Conservation (phyloP, 1,140 invertebrate species). For the Alviniconcha marisindica region DNA sequence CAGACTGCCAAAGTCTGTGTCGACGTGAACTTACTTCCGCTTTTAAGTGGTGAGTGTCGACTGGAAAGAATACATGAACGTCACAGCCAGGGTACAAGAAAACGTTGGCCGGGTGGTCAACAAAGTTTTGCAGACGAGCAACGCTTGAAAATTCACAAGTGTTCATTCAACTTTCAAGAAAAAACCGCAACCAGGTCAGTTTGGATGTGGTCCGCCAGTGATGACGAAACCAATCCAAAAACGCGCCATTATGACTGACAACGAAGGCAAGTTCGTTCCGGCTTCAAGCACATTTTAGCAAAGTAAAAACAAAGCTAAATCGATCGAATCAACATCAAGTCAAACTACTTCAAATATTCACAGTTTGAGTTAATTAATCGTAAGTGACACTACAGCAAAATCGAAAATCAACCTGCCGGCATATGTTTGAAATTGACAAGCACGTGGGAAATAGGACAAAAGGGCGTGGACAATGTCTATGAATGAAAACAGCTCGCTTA, state of each 20-base stretch:
- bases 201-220: too few relatives aligned
- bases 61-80: too few relatives aligned
- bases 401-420: neutral
- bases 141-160: too few relatives aligned
- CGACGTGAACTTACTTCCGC: neutral
- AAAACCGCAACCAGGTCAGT: too few relatives aligned
- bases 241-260: too few relatives aligned
- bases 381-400: neutral
- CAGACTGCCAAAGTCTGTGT: neutral
- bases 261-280: too few relatives aligned
- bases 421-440: neutral
- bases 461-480: neutral
- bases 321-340: neutral
- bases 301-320: neutral
- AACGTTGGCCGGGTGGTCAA: too few relatives aligned
- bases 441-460: neutral
- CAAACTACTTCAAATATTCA: neutral
- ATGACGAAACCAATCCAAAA: too few relatives aligned
- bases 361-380: neutral
- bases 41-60: neutral
- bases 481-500: conserved; percentile 4
- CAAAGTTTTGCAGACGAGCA: too few relatives aligned
- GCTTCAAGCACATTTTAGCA: neutral
- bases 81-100: too few relatives aligned
- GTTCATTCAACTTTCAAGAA: too few relatives aligned